phyloP scores from a whole-genome alignment of 2,113 vertebrate species.

The Alexandromys fortis region DNA sequence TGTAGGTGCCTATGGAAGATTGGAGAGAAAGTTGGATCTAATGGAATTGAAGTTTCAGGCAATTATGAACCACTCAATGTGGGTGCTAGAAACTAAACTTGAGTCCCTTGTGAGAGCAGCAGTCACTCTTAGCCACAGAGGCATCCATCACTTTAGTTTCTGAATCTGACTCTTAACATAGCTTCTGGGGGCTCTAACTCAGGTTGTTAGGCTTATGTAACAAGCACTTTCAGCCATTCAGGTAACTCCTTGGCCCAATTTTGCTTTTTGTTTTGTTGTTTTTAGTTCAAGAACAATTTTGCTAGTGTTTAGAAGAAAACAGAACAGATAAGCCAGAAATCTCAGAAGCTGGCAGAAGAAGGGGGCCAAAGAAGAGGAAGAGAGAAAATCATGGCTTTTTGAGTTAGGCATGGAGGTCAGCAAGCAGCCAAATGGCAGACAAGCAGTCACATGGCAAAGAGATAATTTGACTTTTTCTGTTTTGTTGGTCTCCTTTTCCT shows the following conservation, averaged over 20 bases:
- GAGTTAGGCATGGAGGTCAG: neutral
- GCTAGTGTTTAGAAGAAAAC: neutral
- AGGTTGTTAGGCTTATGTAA: neutral
- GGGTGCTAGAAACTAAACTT: neutral
- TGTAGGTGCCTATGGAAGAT: neutral
- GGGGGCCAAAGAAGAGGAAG: neutral
- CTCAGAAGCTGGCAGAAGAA: neutral
- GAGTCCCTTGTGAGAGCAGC: neutral
- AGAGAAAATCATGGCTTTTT: neutral
- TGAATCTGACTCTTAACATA: neutral
- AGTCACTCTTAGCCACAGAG: neutral
- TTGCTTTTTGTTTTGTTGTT: neutral
- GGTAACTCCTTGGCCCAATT: neutral
- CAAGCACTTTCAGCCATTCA: neutral
- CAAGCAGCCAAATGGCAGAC: neutral
- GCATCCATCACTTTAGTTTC: neutral
- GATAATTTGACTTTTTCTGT: neutral
- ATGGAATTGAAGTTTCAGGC: neutral
- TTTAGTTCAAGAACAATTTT: neutral
- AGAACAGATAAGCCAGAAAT: neutral
- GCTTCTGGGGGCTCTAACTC: neutral
- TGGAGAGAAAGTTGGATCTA: neutral
- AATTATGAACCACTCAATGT: neutral
- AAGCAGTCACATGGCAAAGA: neutral
- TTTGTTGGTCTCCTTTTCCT: neutral